Percentiles rank a stretch among this genome's conserved stretches.
These are phyloP conservation scores for Drosophila melanogaster DNA, from an alignment of 1,140 invertebrate genomes.

Conservation along the genomic window DNA sequence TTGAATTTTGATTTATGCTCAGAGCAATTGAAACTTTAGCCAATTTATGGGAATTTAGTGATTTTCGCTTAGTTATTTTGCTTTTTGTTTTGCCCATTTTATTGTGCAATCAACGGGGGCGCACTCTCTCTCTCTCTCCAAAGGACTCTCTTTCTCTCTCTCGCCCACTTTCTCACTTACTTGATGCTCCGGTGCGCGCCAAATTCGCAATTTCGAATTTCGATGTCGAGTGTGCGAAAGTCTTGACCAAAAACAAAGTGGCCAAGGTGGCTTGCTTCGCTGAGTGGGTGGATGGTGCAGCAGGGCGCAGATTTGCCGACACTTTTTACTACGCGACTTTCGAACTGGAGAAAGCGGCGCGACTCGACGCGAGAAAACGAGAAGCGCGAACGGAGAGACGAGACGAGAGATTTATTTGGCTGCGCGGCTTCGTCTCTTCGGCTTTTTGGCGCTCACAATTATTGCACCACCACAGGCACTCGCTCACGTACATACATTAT, in stretches of 20 bases:
- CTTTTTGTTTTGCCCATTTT: conserved; percentile 51
- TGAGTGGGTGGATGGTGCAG: conserved; percentile 51
- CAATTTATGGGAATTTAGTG: conserved; percentile 53
- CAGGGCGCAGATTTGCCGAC: conserved; percentile 67
- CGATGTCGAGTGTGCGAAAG: conserved; percentile 42
- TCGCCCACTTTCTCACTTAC: conserved; percentile 50
- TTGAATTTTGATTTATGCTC: conserved; percentile 42
- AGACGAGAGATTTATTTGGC: conserved; percentile 68
- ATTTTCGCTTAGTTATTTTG: conserved; percentile 38
- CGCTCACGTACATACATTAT: conserved; percentile 38
- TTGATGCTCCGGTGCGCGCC: conserved; percentile 67
- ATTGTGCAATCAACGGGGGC: conserved; percentile 66
- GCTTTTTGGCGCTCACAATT: conserved; percentile 76
- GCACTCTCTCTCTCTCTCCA: conserved; percentile 5
- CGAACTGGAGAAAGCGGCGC: conserved; percentile 45
- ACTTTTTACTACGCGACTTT: conserved; percentile 70
- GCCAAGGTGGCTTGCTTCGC: conserved; percentile 4
- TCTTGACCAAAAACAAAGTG: conserved; percentile 64
- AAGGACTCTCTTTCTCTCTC: conserved; percentile 22
- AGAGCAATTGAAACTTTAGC: conserved; percentile 41
- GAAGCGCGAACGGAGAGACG: conserved; percentile 32
- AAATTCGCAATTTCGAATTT: conserved; percentile 67
- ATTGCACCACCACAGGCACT: conserved; percentile 47
- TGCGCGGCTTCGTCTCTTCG: conserved; percentile 70
- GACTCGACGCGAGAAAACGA: conserved; percentile 34